Evolutionary conservation across 1,140 invertebrate species (phyloP).

Genomic region (Thereuonema tuberculata): DNA sequence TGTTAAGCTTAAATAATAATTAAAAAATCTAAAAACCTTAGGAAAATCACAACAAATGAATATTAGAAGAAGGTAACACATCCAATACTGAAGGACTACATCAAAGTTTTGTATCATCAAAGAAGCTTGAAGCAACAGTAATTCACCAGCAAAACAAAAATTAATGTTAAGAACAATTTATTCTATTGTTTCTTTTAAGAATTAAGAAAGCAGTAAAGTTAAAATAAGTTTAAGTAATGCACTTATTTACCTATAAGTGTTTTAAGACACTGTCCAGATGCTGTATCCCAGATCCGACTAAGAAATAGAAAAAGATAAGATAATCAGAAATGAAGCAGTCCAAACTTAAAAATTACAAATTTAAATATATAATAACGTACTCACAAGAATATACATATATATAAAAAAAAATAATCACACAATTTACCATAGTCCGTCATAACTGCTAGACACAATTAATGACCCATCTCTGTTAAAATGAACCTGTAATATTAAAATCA

Average conservation of each 20-base stretch:
- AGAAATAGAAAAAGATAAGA: background rate
- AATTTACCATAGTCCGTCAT: slow-evolving; percentile 91
- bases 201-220: too few relatives aligned
- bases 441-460: slow-evolving; percentile 95
- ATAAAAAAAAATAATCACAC: background rate
- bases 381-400: background rate
- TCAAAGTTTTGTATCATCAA: too few relatives aligned
- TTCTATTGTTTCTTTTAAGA: too few relatives aligned
- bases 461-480: slow-evolving; percentile 98
- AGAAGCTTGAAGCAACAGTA: too few relatives aligned
- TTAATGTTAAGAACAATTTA: too few relatives aligned
- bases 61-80: too few relatives aligned
- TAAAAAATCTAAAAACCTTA: too few relatives aligned
- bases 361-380: slow-evolving; percentile 2
- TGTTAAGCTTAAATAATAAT: too few relatives aligned
- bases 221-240: too few relatives aligned
- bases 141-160: too few relatives aligned
- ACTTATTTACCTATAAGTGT: slow-evolving; percentile 75
- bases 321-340: background rate
- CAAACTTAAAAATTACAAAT: slow-evolving; percentile 10
- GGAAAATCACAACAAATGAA: too few relatives aligned
- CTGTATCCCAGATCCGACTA: slow-evolving; percentile 98
- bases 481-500: slow-evolving; percentile 34
- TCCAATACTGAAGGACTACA: too few relatives aligned
- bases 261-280: slow-evolving; percentile 97